Evolutionary conservation across 2,888 invertebrate species (phyloP).

Genomic region (Tachina grossa): DNA sequence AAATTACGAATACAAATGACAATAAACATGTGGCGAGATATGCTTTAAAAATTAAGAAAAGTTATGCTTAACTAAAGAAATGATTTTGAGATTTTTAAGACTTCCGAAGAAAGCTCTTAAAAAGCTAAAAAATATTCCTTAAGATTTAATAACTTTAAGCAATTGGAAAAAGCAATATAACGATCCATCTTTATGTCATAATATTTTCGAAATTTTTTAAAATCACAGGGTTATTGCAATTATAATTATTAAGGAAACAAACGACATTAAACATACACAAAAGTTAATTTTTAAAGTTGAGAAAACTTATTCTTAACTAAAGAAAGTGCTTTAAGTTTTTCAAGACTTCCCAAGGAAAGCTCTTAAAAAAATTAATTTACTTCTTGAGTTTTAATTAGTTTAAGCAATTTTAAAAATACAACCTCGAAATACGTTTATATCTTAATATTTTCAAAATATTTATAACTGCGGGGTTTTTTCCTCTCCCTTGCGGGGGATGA

Average conservation of each 20-base stretch:
- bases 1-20: constrained; percentile 45
- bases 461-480: constrained; percentile 34
- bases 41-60: constrained; percentile 26
- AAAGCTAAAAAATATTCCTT: constrained; percentile 6
- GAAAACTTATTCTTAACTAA: constrained; percentile 20
- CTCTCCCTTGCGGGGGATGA: neutral
- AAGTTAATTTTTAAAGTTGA: constrained; percentile 11
- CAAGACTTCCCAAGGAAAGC: neutral
- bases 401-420: neutral
- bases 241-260: constrained; percentile 48
- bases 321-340: neutral
- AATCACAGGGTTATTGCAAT: constrained; percentile 36
- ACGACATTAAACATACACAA: constrained; percentile 2
- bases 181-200: constrained; percentile 12
- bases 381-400: constrained; percentile 23
- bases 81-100: neutral
- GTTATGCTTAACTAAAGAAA: constrained; percentile 23
- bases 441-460: constrained; percentile 55
- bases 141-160: constrained; percentile 24
- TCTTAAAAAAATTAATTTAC: constrained; percentile 15
- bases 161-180: constrained; percentile 6
- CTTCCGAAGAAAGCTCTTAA: neutral
- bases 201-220: constrained; percentile 54
- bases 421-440: constrained; percentile 2
- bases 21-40: neutral